These are phyloP conservation scores for Phyllostomus discolor DNA, from an alignment of 2,113 vertebrate genomes.

Conservation along the genomic window DNA sequence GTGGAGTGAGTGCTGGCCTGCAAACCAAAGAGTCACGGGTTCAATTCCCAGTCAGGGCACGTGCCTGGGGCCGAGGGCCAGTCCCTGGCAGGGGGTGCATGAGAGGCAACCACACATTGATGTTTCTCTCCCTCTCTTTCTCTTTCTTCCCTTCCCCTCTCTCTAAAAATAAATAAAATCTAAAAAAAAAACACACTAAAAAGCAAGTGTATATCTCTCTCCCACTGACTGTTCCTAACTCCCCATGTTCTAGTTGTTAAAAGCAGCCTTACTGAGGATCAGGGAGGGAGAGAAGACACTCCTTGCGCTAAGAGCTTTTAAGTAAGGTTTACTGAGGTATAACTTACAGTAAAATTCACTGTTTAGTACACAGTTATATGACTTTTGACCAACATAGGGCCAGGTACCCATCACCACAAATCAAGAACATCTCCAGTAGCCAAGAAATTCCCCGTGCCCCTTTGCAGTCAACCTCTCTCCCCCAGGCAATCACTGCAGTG, in stretches of 20 bases:
- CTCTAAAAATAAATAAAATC: too few species aligned
- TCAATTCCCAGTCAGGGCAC: too few species aligned
- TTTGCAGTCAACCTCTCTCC: neutral
- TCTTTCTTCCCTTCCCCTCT: too few species aligned
- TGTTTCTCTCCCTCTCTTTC: too few species aligned
- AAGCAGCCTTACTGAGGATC: neutral
- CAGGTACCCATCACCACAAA: neutral
- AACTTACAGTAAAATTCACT: neutral
- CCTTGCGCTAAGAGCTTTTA: neutral
- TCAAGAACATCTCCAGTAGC: neutral
- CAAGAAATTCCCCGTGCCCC: neutral
- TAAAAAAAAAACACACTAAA: neutral
- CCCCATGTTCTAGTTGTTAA: neutral
- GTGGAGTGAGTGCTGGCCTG: too few species aligned
- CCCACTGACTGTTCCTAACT: neutral
- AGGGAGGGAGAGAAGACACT: neutral
- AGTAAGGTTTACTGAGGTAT: neutral
- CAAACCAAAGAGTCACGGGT: too few species aligned
- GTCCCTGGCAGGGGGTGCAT: too few species aligned
- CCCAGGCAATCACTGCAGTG: neutral
- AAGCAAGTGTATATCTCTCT: neutral
- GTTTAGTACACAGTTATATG: neutral
- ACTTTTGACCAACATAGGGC: neutral
- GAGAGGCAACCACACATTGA: too few species aligned
- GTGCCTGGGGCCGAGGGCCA: too few species aligned